These are phyloP conservation scores for Chascanopsetta lugubris DNA, from an alignment of 2,113 vertebrate species.

Conservation along the genomic window DNA sequence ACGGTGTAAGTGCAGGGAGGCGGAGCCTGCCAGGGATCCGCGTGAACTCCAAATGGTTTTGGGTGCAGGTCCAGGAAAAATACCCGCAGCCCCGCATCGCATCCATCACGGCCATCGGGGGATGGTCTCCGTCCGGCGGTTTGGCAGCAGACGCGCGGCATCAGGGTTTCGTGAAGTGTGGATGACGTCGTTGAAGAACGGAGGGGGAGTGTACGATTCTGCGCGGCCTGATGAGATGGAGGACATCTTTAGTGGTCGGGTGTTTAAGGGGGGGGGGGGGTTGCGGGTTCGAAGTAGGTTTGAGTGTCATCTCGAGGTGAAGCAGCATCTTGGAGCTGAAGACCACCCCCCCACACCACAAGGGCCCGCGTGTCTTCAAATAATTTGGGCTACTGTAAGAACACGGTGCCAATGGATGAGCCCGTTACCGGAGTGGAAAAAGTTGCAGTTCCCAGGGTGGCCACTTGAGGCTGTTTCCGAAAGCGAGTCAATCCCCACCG, in stretches of 20 bases:
- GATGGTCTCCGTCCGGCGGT: background rate
- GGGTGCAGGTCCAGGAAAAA: background rate
- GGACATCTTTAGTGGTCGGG: slow-evolving; percentile 8
- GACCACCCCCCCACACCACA: too few relatives aligned
- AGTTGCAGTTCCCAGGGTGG: too few relatives aligned
- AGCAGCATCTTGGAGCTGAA: too few relatives aligned
- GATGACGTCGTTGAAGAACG: background rate
- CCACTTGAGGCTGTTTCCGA: too few relatives aligned
- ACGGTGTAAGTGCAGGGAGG: background rate
- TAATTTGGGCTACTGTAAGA: too few relatives aligned
- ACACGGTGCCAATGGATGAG: too few relatives aligned
- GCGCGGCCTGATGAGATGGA: background rate
- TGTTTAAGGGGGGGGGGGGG: slow-evolving; percentile 10
- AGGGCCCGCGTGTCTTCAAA: too few relatives aligned
- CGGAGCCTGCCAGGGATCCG: background rate
- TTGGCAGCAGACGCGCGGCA: background rate
- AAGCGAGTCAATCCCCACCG: too few relatives aligned
- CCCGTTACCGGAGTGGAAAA: too few relatives aligned
- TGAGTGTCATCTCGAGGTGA: too few relatives aligned
- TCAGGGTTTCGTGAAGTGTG: background rate
- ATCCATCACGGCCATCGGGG: slow-evolving; percentile 1
- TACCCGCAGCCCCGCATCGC: background rate
- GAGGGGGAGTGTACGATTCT: too few relatives aligned
- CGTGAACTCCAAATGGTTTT: background rate
- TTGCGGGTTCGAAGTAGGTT: background rate